Base-by-base conservation (phyloP, 2,113 vertebrate species). In the Brachyhypopomus occidentalis region DNA sequence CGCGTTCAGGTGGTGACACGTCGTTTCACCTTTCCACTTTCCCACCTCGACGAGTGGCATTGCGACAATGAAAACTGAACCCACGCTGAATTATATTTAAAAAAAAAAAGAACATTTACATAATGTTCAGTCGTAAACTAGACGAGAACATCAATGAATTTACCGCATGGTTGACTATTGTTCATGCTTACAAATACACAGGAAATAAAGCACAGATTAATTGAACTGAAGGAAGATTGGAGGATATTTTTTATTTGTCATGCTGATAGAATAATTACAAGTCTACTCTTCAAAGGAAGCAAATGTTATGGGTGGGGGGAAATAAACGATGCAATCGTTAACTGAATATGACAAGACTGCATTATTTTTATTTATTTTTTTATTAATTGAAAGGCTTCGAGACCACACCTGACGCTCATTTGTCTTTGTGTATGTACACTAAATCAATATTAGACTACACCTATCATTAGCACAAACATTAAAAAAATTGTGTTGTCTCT, bases 81-180 rank as follows among this genome's bases (percentile, higher is more conserved):
- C 69, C 36, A 79, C 67, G 62, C 72, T 75, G 79, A 83, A 77
- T 79, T 74, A 83, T 88, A 76, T n/a, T n/a, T n/a, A 67, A 84
- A 85, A 84, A 82, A 79, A 79, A 84, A 87, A 83, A 70, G 71
- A 83, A 81, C 72, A 85, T 85, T 76, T 86, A 79, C 84, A 79
- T 84, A 84, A 86, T 71, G 75, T 79, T 87, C 72, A 63, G 73
- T 82, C 83, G 78, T 85, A 83, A 86, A 86, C 80, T 79, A 82
- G 79, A 85, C 72, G 81, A 72, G 74, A 83, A 84, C 79, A 83
- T 86, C 64, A 86, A 84, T 75, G 77, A 78, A 86, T 86, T 86
- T 84, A 58, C 84, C 78, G 83, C 87, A 83, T 81, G 83, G 72
- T 62, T 82, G 85, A 76, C 22, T 79, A 70, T 78, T 82, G 82